Conservation (phyloP, 2,113 vertebrate species). For the Camelus bactrianus region DNA sequence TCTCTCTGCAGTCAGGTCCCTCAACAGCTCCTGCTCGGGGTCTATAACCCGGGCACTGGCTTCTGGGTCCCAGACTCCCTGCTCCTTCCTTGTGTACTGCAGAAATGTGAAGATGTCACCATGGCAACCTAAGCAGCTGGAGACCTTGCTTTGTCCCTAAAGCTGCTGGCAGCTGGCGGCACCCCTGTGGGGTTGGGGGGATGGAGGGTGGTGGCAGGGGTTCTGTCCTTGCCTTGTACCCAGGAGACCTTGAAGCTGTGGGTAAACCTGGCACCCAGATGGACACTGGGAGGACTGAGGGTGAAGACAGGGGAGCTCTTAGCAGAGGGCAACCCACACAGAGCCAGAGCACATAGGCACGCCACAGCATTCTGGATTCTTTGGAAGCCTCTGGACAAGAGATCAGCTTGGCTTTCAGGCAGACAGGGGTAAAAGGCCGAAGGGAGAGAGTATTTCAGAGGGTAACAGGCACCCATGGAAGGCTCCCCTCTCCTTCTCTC, state of each 20-base stretch:
- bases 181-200: not conserved
- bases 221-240: not conserved
- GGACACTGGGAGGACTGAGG: not conserved
- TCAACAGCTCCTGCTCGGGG: not conserved
- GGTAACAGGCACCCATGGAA: accelerated
- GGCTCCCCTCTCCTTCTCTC: not conserved
- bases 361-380: not conserved
- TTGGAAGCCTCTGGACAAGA: not conserved
- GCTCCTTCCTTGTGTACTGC: not conserved
- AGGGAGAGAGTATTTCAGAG: not conserved
- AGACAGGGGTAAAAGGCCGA: not conserved
- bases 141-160: not conserved
- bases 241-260: not conserved
- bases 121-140: slow-evolving; percentile 29
- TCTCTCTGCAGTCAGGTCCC: not conserved
- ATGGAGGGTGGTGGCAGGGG: not conserved
- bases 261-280: not conserved
- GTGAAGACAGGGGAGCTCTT: not conserved
- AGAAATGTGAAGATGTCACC: not conserved
- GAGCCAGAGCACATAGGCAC: not conserved
- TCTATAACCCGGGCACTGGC: not conserved
- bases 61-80: not conserved
- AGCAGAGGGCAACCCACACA: accelerated
- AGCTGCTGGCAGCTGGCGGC: not conserved
- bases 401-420: not conserved